phyloP scores from a whole-genome alignment of 2,888 invertebrate genomes.

The Archips crataeganus region DNA sequence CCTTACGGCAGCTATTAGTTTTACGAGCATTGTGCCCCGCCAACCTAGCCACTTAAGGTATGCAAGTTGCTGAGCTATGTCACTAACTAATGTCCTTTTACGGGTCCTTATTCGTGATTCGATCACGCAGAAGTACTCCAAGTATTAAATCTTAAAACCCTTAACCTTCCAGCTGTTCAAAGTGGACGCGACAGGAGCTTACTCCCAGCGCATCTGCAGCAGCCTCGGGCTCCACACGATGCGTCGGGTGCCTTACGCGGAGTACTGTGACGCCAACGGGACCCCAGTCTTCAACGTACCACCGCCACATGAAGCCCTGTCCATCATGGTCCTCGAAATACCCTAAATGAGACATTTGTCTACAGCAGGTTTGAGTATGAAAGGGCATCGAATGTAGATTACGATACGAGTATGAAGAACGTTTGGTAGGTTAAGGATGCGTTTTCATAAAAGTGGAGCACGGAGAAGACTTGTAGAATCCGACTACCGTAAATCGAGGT shows the following conservation, averaged over 20 bases:
- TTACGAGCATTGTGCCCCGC: no score
- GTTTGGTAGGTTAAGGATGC: not conserved
- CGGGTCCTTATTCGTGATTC: no score
- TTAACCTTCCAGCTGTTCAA: slow-evolving; percentile 88
- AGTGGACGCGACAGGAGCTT: slow-evolving; percentile 93
- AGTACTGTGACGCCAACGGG: slow-evolving; percentile 88
- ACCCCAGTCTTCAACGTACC: slow-evolving; percentile 86
- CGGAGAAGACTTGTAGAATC: no score
- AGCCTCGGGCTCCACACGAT: slow-evolving; percentile 88
- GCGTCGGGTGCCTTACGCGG: slow-evolving; percentile 89
- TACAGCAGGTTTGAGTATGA: slow-evolving; percentile 30
- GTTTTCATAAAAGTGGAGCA: no score
- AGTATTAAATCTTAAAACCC: not conserved
- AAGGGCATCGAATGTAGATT: slow-evolving; percentile 34
- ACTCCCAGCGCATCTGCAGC: slow-evolving; percentile 91
- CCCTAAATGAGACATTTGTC: slow-evolving; percentile 45
- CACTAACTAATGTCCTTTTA: no score
- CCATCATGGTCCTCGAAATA: slow-evolving; percentile 87
- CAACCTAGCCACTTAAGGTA: no score
- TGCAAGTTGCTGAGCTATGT: no score
- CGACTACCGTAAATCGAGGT: no score
- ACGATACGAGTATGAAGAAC: not conserved
- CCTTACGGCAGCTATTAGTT: no score
- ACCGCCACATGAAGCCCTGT: slow-evolving; percentile 90
- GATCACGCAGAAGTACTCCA: no score